These are phyloP conservation scores for Lytechinus pictus DNA, from an alignment of 35 echinoderm and acorn worm genomes.

Conservation along the genomic window DNA sequence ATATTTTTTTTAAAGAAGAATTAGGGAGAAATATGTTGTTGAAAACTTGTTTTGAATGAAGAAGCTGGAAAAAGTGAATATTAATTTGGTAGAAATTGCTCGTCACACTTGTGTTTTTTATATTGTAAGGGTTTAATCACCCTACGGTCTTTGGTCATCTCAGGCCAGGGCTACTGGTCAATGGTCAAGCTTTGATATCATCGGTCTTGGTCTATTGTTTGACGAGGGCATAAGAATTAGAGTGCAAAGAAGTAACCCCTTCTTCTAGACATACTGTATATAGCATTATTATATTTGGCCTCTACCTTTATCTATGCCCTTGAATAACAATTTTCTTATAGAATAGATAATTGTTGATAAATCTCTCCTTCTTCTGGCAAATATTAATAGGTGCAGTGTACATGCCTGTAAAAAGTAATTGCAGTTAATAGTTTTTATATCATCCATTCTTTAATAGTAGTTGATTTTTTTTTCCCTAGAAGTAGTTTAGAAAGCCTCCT, in stretches of 20 bases:
- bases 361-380: neutral
- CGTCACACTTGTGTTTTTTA: neutral
- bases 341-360: neutral
- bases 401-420: neutral
- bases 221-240: neutral
- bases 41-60: neutral
- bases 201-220: neutral
- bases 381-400: neutral
- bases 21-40: neutral
- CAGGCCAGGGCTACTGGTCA: slow-evolving; percentile 21
- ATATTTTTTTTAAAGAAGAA: neutral
- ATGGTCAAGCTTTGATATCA: neutral
- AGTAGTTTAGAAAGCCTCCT: too few relatives aligned
- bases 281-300: neutral
- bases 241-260: neutral
- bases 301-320: neutral
- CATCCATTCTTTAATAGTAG: too few relatives aligned
- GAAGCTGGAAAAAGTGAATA: neutral
- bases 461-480: too few relatives aligned
- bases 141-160: neutral
- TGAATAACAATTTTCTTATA: neutral
- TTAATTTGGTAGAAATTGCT: neutral
- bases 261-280: neutral
- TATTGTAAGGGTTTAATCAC: slow-evolving; percentile 37
- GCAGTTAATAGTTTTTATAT: too few relatives aligned